These are phyloP conservation scores for Tachypleus tridentatus DNA, from an alignment of 1,140 invertebrate species.

Conservation along the genomic window DNA sequence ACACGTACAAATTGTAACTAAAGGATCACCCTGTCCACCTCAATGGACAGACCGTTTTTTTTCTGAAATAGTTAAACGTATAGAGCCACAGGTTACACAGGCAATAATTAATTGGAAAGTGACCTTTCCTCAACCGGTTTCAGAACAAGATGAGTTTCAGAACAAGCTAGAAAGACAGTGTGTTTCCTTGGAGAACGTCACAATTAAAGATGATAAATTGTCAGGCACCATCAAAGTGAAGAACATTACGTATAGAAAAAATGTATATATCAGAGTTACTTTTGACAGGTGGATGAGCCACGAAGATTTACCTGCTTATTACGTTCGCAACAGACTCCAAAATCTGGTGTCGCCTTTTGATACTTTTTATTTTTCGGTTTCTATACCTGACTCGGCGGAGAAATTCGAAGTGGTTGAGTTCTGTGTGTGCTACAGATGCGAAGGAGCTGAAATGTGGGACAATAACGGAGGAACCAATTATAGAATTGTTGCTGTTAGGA, in stretches of 20 bases:
- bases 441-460: constrained; percentile 71
- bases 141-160: constrained; percentile 80
- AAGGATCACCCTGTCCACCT: constrained; percentile 80
- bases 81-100: constrained; percentile 29
- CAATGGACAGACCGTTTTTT: constrained; percentile 59
- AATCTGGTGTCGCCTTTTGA: constrained; percentile 50
- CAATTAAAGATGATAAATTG: constrained; percentile 61
- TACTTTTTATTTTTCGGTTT: constrained; percentile 78
- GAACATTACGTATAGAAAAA: constrained; percentile 76
- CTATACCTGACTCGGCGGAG: constrained; percentile 49
- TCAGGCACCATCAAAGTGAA: constrained; percentile 87
- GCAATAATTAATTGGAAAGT: constrained; percentile 48
- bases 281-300: constrained; percentile 64
- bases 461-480: constrained; percentile 71
- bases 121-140: constrained; percentile 77
- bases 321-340: constrained; percentile 39
- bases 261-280: constrained; percentile 63
- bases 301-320: constrained; percentile 62
- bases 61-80: constrained; percentile 31
- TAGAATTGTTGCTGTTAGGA: constrained; percentile 26
- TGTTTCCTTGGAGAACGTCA: constrained; percentile 84
- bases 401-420: constrained; percentile 58
- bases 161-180: constrained; percentile 61
- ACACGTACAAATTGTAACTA: constrained; percentile 63
- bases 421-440: constrained; percentile 68